Percentiles rank a stretch among this genome's conserved stretches.
Conservation (phyloP, 2,113 vertebrate genomes). For the Oncorhynchus mykiss region DNA sequence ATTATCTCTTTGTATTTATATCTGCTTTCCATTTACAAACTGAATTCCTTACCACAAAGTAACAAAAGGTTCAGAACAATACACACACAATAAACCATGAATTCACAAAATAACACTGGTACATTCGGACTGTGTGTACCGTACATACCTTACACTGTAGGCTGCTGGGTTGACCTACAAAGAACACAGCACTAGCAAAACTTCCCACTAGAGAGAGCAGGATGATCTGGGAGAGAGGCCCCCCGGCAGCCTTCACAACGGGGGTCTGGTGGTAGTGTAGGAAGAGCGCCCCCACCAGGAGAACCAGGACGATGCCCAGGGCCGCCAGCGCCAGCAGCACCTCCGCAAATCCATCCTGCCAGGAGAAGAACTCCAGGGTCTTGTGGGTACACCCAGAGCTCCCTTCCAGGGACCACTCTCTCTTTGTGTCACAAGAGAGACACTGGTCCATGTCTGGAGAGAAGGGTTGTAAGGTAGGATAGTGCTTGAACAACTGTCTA, state of each 20-base stretch:
- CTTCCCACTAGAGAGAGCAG: conserved; percentile 81
- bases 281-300: conserved; percentile 79
- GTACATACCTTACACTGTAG: conserved; percentile 67
- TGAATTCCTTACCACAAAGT: too few species aligned
- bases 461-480: not conserved
- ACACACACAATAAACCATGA: too few species aligned
- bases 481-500: too few species aligned
- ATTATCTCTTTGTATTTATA: too few species aligned
- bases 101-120: too few species aligned
- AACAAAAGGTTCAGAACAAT: too few species aligned
- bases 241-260: conserved; percentile 81
- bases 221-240: conserved; percentile 80
- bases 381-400: conserved; percentile 76
- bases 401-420: conserved; percentile 79
- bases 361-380: conserved; percentile 73
- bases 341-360: conserved; percentile 79
- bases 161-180: conserved; percentile 77
- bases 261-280: conserved; percentile 79
- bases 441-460: conserved; percentile 84
- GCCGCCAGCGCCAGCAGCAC: conserved; percentile 73
- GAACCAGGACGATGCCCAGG: conserved; percentile 73
- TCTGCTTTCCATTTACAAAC: too few species aligned
- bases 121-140: too few species aligned
- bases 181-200: conserved; percentile 79
- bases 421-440: conserved; percentile 72